These are phyloP conservation scores for Turdus rufiventris DNA, from an alignment of 2,113 vertebrate species.

Conservation along the genomic window DNA sequence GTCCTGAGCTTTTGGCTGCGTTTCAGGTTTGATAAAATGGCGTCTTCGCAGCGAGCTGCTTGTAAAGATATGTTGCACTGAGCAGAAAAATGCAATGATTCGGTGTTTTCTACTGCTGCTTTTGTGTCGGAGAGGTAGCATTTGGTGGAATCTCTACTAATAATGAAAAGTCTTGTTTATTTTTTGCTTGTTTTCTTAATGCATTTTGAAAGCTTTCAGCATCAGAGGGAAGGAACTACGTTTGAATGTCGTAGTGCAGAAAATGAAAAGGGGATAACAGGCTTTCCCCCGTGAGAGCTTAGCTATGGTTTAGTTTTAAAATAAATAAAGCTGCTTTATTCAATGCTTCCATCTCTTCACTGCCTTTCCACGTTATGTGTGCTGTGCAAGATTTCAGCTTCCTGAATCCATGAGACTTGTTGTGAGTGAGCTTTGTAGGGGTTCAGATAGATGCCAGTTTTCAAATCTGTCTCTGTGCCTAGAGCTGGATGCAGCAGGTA, in stretches of 20 bases:
- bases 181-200: conserved; percentile 24
- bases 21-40: conserved; percentile 91
- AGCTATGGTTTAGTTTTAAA: neutral
- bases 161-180: neutral
- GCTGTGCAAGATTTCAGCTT: neutral
- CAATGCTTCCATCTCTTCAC: conserved; percentile 2
- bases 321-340: conserved; percentile 21
- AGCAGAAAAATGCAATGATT: conserved; percentile 36
- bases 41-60: conserved; percentile 77
- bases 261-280: neutral
- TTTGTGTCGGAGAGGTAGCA: conserved; percentile 19
- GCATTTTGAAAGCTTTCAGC: conserved; percentile 14
- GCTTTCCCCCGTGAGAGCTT: neutral
- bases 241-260: conserved; percentile 10
- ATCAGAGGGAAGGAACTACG: neutral
- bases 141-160: neutral
- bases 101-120: conserved; percentile 1
- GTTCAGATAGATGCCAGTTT: neutral
- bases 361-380: neutral
- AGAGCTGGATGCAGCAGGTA: neutral
- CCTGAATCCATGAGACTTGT: neutral
- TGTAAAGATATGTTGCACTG: conserved; percentile 68
- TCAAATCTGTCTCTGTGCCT: neutral
- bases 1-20: conserved; percentile 79
- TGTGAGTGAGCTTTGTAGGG: neutral